Conservation (phyloP, 2,113 vertebrate genomes). For the Fulmarus glacialis region DNA sequence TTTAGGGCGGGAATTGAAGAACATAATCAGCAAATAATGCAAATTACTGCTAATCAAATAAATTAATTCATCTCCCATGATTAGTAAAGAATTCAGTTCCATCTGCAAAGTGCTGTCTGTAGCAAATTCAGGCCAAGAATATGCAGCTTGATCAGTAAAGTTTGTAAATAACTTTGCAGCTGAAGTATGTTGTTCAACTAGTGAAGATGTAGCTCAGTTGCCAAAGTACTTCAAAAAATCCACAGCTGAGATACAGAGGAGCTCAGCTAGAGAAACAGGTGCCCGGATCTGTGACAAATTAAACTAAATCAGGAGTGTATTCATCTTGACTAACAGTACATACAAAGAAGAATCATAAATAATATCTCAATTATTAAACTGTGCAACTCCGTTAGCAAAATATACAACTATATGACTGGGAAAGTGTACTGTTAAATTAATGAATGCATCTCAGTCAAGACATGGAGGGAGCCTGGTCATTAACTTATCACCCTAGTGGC, state of each 20-base stretch:
- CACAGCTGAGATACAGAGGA: conserved; percentile 56
- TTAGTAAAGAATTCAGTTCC: conserved; percentile 65
- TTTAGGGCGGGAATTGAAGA: background rate
- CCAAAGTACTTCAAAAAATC: conserved; percentile 36
- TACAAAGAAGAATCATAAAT: background rate
- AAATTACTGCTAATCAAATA: conserved; percentile 71
- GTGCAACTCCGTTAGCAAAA: conserved; percentile 21
- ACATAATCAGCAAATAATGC: conserved; percentile 72
- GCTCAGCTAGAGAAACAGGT: conserved; percentile 64
- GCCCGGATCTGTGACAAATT: conserved; percentile 56
- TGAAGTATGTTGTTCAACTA: conserved; percentile 52
- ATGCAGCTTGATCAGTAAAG: conserved; percentile 67
- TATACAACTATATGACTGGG: background rate
- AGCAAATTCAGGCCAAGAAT: conserved; percentile 51
- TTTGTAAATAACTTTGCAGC: conserved; percentile 77
- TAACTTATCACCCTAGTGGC: background rate
- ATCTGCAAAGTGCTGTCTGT: conserved; percentile 60
- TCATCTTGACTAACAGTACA: conserved; percentile 10
- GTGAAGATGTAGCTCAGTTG: conserved; percentile 53
- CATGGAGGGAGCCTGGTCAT: background rate
- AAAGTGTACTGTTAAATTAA: background rate
- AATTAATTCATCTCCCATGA: conserved; percentile 59
- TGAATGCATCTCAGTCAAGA: background rate
- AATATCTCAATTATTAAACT: conserved; percentile 20
- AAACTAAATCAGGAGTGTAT: conserved; percentile 53